Conservation (phyloP, 2,888 invertebrate genomes). For the Oxycera nigricornis region DNA sequence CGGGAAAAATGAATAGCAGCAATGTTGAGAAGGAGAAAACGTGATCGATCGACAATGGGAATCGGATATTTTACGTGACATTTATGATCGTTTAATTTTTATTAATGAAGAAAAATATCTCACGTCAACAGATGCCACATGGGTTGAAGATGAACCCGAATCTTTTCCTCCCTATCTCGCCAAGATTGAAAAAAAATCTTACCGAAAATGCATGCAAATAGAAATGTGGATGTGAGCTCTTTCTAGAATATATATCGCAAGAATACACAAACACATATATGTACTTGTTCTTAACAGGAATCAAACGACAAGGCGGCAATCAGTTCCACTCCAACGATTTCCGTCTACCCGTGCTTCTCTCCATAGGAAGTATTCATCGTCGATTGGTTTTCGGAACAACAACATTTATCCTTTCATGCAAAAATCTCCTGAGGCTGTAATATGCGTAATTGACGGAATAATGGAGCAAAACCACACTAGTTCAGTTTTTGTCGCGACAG, state of each 20-base stretch:
- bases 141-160: too few relatives aligned
- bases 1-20: too few relatives aligned
- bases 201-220: too few relatives aligned
- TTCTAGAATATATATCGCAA: too few relatives aligned
- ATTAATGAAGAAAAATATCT: conserved; percentile 35
- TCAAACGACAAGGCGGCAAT: conserved; percentile 4
- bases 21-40: too few relatives aligned
- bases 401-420: conserved; percentile 15
- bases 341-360: not conserved
- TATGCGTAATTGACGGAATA: conserved; percentile 14
- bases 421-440: conserved; percentile 32
- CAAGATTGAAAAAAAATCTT: too few relatives aligned
- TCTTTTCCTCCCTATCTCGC: too few relatives aligned
- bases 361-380: conserved; percentile 25
- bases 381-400: conserved; percentile 24
- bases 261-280: too few relatives aligned
- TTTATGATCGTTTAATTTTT: conserved; percentile 35
- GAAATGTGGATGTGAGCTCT: too few relatives aligned
- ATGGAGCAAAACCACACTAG: conserved; percentile 13
- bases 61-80: conserved; percentile 15
- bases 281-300: too few relatives aligned
- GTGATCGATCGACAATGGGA: not conserved
- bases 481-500: too few relatives aligned
- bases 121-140: too few relatives aligned
- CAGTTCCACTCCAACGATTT: conserved; percentile 16